phyloP scores from a whole-genome alignment of 2,888 invertebrate genomes.

The Noctua pronuba region DNA sequence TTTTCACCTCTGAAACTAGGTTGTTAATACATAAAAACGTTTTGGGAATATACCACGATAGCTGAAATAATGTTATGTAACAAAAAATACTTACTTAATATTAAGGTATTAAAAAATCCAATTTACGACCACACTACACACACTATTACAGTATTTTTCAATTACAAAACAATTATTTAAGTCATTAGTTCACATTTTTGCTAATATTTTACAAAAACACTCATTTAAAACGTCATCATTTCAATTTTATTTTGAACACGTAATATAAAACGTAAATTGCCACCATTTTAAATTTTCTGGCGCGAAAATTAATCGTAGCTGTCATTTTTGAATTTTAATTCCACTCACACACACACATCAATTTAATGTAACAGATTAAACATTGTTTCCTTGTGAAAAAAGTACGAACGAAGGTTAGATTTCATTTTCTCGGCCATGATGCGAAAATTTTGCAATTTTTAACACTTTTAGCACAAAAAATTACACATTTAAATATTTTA shows the following conservation, averaged over 20 bases:
- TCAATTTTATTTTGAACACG: conserved; percentile 88
- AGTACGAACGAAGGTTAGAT: conserved; percentile 77
- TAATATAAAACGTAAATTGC: conserved; percentile 82
- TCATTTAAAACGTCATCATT: conserved; percentile 81
- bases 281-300: conserved; percentile 85
- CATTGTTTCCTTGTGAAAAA: conserved; percentile 70
- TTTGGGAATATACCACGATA: background rate
- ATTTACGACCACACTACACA: conserved; percentile 60
- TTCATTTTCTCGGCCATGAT: conserved; percentile 75
- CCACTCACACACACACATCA: conserved; percentile 61
- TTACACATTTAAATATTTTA: conserved; percentile 49
- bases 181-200: conserved; percentile 77
- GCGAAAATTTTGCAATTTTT: conserved; percentile 59
- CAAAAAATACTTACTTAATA: conserved; percentile 56
- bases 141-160: conserved; percentile 53
- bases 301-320: conserved; percentile 82
- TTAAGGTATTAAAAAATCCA: conserved; percentile 62
- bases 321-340: conserved; percentile 80
- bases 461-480: conserved; percentile 47
- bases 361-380: conserved; percentile 69
- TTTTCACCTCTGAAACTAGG: conserved; percentile 25
- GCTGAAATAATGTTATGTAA: background rate
- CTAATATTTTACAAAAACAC: conserved; percentile 69
- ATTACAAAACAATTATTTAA: conserved; percentile 57
- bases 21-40: conserved; percentile 27